phyloP scores from a whole-genome alignment of 2,797 vertebrate species.

The Oreortyx pictus region DNA sequence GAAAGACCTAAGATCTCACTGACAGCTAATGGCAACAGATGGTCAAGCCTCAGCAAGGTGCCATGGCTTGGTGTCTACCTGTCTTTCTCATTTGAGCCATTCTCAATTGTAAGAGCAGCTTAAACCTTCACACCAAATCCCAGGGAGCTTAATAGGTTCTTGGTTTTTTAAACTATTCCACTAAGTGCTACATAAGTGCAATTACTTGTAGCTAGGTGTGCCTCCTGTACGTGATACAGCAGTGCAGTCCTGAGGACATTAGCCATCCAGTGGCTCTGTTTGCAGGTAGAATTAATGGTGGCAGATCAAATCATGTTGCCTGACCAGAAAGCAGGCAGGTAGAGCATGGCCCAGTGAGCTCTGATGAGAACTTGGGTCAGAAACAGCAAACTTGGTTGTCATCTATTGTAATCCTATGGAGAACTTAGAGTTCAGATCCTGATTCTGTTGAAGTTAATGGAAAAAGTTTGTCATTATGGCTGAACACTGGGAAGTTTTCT shows the following conservation, averaged over 20 bases:
- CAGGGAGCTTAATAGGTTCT: background rate
- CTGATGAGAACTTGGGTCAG: background rate
- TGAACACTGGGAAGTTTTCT: background rate
- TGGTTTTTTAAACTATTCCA: background rate
- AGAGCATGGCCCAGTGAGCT: background rate
- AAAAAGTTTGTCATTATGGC: background rate
- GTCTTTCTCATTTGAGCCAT: background rate
- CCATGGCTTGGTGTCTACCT: background rate
- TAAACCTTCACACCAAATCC: background rate
- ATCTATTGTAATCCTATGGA: rapidly evolving
- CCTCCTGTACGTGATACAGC: background rate
- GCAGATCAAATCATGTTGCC: background rate
- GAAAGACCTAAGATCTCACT: background rate
- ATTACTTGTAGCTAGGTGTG: rapidly evolving
- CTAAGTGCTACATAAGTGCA: background rate
- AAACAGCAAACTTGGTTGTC: background rate
- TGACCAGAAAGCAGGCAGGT: background rate
- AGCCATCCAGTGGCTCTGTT: background rate
- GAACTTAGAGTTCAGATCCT: background rate
- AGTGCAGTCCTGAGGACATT: background rate
- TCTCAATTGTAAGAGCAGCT: background rate
- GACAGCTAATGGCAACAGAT: too few species aligned
- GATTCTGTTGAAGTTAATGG: background rate
- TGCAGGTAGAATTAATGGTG: background rate
- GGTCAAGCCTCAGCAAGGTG: background rate